These are phyloP conservation scores for Poecilia picta DNA, from an alignment of 2,797 vertebrate species.

Conservation along the genomic window DNA sequence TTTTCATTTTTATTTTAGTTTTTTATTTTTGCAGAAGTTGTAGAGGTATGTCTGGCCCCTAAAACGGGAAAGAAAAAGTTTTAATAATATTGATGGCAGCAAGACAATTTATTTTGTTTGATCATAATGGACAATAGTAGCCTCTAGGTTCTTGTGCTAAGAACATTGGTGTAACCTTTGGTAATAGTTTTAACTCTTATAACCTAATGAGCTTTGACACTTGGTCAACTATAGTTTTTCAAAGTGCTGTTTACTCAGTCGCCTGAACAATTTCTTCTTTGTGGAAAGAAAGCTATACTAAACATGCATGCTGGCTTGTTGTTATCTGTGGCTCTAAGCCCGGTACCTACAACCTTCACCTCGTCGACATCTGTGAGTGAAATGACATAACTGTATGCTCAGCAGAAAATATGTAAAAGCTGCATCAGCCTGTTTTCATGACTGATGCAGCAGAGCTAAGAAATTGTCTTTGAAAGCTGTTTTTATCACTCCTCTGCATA, in stretches of 20 bases:
- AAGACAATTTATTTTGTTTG: not conserved
- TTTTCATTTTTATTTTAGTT: not conserved
- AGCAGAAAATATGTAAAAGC: conserved; percentile 12
- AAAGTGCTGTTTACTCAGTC: not conserved
- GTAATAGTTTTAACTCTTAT: not conserved
- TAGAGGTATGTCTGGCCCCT: not conserved
- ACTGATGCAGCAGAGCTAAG: not conserved
- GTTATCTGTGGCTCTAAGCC: not conserved
- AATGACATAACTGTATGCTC: conserved; percentile 16
- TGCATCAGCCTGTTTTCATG: not conserved
- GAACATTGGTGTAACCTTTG: not conserved
- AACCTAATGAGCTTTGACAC: not conserved
- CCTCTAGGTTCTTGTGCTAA: not conserved
- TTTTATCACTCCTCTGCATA: not conserved
- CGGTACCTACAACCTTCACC: conserved; percentile 11
- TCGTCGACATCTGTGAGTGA: conserved; percentile 16
- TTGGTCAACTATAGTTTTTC: not conserved
- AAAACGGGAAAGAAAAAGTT: not conserved
- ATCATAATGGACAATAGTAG: not conserved
- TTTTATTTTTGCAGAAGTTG: not conserved
- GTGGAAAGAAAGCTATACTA: conserved; percentile 9
- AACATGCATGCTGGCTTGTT: not conserved
- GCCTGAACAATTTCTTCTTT: not conserved
- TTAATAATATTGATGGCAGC: not conserved
- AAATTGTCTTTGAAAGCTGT: not conserved